These are phyloP conservation scores for Byasa hedistus DNA, from an alignment of 2,888 invertebrate species.

Conservation along the genomic window DNA sequence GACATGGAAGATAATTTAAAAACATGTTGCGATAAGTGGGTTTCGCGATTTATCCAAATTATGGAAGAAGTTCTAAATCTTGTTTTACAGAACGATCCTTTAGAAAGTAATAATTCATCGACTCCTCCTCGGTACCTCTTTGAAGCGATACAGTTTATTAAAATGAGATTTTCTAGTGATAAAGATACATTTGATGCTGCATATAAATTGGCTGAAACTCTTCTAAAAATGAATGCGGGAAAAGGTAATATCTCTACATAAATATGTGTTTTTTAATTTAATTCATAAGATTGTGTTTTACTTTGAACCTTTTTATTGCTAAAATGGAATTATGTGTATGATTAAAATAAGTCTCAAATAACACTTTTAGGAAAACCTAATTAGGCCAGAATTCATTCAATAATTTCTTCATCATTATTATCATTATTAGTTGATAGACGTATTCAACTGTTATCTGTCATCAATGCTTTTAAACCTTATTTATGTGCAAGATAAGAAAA, in stretches of 20 bases:
- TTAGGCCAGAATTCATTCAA: too few relatives aligned
- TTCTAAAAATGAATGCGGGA: constrained; percentile 49
- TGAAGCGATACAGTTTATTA: constrained; percentile 59
- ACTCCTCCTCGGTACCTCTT: constrained; percentile 62
- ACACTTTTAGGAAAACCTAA: too few relatives aligned
- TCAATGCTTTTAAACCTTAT: too few relatives aligned
- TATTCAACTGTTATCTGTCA: too few relatives aligned
- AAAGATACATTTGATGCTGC: constrained; percentile 48
- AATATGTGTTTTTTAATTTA: too few relatives aligned
- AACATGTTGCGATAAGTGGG: constrained; percentile 60
- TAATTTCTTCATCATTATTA: too few relatives aligned
- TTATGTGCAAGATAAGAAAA: too few relatives aligned
- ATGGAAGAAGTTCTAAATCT: constrained; percentile 66
- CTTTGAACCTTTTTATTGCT: too few relatives aligned
- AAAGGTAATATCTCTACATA: constrained; percentile 43
- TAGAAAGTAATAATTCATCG: constrained; percentile 39
- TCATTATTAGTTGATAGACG: too few relatives aligned
- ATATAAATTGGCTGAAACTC: constrained; percentile 47
- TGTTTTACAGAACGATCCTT: constrained; percentile 49
- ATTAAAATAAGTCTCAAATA: too few relatives aligned
- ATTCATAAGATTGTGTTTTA: not conserved
- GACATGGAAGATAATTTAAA: constrained; percentile 54
- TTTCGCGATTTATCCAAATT: constrained; percentile 63
- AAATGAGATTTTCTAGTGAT: constrained; percentile 46
- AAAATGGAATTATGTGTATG: too few relatives aligned